Evolutionary conservation across 2,888 invertebrate species (phyloP), one percentile per base, ranked within the genome.

Genomic region (Mechanitis mazaeus): DNA sequence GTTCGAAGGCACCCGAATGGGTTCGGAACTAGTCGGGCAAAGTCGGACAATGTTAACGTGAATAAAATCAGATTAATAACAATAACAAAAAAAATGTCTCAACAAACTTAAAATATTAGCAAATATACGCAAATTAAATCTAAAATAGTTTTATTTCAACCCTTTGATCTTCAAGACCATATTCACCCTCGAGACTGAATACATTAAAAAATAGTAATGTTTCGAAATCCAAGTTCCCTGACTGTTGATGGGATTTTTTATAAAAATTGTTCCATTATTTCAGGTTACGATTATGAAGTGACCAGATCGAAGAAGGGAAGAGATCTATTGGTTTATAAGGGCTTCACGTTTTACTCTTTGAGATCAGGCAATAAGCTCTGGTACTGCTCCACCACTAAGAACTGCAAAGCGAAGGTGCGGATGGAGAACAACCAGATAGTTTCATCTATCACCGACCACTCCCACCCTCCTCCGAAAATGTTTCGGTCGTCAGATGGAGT

Each of bases 321-420:
- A 31, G 50, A 50, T 31, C 50, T 50, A 11, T 50, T 50, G 11
- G 50, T 50, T 6, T 50, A 50, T 31, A 50, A 31, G 31, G 50
- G 50, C 9, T 50, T 50, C 31, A 50, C 33, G 3, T 54, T n/a
- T 20, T 54, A 54, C n/a, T 33, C 12, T 5, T 35, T 50, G 50
- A 28, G 31, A 31, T 7, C 7, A 50, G 50, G 31, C 31, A 50
- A 54, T 11, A 64, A 46, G 46, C 57, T 61, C 33, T 64, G 64
- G 61, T 64, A 64, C 31, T 64, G 64, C n/a, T 59, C 64, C n/a
- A 28, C 54, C 2, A n/a, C 6, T n/a, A 50, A 50, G 1, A 38
- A 35, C 3, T 60, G 62, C 33, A 68, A 69, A 45, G 63, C 65
- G 33, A 66, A 64, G 38, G 46, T 63, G 11, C 63, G 59, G 20